Percentiles rank a stretch among this genome's conserved stretches.
Evolutionary conservation across 2,797 vertebrate genomes (phyloP).

Genomic region (Megaceryle alcyon): DNA sequence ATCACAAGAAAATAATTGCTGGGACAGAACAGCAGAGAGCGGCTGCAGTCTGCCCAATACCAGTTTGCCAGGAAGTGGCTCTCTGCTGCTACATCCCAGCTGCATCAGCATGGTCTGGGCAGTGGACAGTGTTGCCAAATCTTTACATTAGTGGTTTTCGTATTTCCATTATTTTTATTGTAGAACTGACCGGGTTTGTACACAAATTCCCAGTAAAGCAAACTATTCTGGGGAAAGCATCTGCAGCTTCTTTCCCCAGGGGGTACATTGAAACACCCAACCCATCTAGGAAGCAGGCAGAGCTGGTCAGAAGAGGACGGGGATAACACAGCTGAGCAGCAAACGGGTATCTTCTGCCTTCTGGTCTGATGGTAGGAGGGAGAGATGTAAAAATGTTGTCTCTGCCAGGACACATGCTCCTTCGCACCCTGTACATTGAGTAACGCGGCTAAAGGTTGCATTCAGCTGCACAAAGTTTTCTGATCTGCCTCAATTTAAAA

Average conservation of each 20-base stretch:
- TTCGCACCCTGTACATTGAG: rapidly evolving
- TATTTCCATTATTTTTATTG: neutral
- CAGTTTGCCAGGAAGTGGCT: neutral
- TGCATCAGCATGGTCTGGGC: neutral
- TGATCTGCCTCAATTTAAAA: neutral
- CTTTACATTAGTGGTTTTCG: neutral
- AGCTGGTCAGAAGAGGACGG: neutral
- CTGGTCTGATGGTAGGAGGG: neutral
- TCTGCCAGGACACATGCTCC: neutral
- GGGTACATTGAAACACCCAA: neutral
- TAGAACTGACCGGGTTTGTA: neutral
- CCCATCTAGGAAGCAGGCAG: neutral
- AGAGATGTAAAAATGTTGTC: neutral
- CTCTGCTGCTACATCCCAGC: neutral
- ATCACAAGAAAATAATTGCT: neutral
- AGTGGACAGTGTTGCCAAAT: neutral
- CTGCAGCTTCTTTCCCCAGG: neutral
- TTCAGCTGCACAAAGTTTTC: neutral
- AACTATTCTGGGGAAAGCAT: neutral
- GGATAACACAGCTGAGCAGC: neutral
- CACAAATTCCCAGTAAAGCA: neutral
- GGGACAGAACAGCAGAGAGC: neutral
- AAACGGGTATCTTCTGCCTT: neutral
- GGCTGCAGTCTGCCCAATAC: rapidly evolving
- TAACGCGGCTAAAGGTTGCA: neutral